Percentiles rank a stretch among this genome's conserved stretches.
phyloP scores from a whole-genome alignment of 2,797 vertebrate genomes.

The Pachyuromys duprasi region DNA sequence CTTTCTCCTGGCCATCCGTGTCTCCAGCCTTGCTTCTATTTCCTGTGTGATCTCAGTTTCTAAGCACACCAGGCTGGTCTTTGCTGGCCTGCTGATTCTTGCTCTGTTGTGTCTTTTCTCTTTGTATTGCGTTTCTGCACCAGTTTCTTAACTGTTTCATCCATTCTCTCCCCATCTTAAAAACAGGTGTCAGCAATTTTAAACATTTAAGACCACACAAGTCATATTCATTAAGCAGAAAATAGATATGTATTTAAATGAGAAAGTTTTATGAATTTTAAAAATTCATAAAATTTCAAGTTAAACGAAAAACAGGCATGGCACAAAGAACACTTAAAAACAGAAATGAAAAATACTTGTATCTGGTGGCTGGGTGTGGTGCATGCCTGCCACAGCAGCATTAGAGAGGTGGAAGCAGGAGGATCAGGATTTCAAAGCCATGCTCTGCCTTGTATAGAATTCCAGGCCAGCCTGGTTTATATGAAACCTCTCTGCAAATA shows the following conservation, averaged over 20 bases:
- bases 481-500: background rate
- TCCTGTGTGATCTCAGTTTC: background rate
- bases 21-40: background rate
- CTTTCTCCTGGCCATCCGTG: background rate
- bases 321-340: background rate
- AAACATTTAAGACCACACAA: background rate
- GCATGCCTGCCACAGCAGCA: background rate
- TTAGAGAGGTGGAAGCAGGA: background rate
- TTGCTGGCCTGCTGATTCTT: background rate
- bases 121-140: background rate
- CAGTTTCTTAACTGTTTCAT: background rate
- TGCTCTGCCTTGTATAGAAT: background rate
- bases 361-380: background rate
- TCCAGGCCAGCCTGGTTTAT: background rate
- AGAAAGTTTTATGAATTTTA: background rate
- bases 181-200: background rate
- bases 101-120: background rate
- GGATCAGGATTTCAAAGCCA: too few relatives aligned
- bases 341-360: background rate
- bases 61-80: background rate
- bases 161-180: background rate
- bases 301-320: background rate
- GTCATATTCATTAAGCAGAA: background rate
- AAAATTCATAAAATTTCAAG: background rate
- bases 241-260: background rate